These are phyloP conservation scores for Ophioderma brevispina DNA, from an alignment of 35 echinoderm and acorn worm species.

Conservation along the genomic window DNA sequence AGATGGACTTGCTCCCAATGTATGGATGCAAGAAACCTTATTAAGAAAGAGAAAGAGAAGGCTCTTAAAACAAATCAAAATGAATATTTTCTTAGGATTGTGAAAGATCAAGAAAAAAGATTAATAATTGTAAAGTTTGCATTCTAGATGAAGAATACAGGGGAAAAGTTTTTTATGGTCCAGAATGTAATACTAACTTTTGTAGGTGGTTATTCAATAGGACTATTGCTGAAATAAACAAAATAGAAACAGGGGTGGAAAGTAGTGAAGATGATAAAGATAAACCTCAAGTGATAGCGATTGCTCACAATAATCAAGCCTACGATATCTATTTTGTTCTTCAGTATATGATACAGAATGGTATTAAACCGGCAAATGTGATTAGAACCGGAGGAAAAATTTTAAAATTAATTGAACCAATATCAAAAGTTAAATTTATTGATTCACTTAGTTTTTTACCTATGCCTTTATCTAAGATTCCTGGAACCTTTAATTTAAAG, in stretches of 20 bases:
- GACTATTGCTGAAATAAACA: not conserved
- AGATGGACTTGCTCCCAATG: conserved; percentile 44
- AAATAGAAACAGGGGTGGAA: not conserved
- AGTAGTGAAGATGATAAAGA: not conserved
- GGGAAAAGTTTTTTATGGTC: not conserved
- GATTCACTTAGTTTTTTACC: conserved; percentile 80
- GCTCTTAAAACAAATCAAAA: not conserved
- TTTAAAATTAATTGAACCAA: conserved; percentile 5
- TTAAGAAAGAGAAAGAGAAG: not conserved
- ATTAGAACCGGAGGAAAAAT: conserved; percentile 60
- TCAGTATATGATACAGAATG: conserved; percentile 8
- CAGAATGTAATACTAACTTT: not conserved
- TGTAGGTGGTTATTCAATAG: not conserved
- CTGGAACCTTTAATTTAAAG: conserved; percentile 60
- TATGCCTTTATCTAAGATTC: conserved; percentile 48
- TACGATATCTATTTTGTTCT: conserved; percentile 70
- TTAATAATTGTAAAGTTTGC: not conserved
- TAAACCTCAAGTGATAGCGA: not conserved
- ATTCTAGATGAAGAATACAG: not conserved
- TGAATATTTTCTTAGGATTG: not conserved
- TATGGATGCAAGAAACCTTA: not conserved
- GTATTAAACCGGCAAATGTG: conserved; percentile 32
- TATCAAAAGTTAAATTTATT: conserved; percentile 31
- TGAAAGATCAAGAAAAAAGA: not conserved
- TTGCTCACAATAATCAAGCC: conserved; percentile 68